Percentiles rank a stretch among this genome's conserved stretches.
Conservation (phyloP, 30 jellyfish, hydroid and myxozoan species). For the Clytia hemisphaerica region DNA sequence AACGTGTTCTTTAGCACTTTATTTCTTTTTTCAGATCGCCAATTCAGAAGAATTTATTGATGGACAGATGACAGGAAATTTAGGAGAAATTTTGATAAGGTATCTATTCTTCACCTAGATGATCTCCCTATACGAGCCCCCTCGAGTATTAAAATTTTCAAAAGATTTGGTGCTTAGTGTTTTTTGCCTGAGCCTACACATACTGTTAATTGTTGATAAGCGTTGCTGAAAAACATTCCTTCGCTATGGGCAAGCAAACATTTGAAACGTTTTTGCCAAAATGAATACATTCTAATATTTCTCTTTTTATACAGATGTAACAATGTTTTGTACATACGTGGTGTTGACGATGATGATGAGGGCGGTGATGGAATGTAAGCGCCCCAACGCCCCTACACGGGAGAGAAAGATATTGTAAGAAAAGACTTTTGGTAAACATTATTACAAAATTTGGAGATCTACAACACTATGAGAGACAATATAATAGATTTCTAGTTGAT, state of each 20-base stretch:
- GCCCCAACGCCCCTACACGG: no score
- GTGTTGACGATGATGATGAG: constrained; percentile 95
- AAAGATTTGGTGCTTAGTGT: no score
- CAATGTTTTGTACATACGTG: constrained; percentile 94
- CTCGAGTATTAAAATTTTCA: no score
- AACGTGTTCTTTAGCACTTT: no score
- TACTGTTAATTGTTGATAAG: background rate
- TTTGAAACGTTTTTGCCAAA: no score
- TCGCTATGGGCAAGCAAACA: no score
- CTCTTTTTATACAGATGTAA: constrained; percentile 61
- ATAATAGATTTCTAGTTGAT: no score
- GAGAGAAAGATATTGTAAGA: no score
- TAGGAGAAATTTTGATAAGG: constrained; percentile 98
- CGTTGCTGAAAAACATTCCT: background rate
- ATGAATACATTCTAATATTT: background rate
- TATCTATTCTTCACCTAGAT: background rate
- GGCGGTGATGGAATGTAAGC: constrained; percentile 67
- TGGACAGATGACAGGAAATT: constrained; percentile 84
- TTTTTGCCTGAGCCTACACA: no score
- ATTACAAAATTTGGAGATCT: no score
- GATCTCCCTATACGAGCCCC: background rate
- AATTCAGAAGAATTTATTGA: constrained; percentile 94
- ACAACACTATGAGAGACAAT: no score
- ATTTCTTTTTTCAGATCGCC: constrained; percentile 59
- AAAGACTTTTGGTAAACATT: no score